Evolutionary conservation across 1,140 invertebrate genomes (phyloP), one percentile per base, ranked within the genome.

Genomic region (Penaeus indicus): DNA sequence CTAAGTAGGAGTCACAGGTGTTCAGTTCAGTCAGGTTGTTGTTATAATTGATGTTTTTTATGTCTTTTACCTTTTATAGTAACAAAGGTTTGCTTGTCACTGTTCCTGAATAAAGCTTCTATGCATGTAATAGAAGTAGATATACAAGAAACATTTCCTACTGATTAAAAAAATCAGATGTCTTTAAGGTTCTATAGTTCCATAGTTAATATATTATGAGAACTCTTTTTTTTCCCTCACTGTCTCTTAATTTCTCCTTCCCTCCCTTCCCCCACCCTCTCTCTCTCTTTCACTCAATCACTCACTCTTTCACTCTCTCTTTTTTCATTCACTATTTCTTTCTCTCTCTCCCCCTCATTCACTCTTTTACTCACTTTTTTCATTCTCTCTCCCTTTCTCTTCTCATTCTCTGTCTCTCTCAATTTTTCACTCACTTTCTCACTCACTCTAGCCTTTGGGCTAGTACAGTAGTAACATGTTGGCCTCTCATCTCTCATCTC

Each of bases 301-400:
- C 69, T 75, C 69, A 0, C 69, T 75, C 38, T 75, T n/a, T 38
- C 69, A 18, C 38, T 18, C 38, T n/a, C 19, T 75, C 69, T 75
- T n/a, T 75, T n/a, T n/a, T 75, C 69, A n/a, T n/a, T 75, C n/a
- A n/a, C 69, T 75, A 25, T 75, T n/a, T 75, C 69, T 32, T n/a
- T 75, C 69, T 72, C 69, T 11, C 69, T 72, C n/a, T 72, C n/a
- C 27, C 22, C 25, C 69, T 21, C 67, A 25, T 21, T 69, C 67
- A 25, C 67, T 69, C 25, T 69, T 21, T 21, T 21, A 69, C n/a
- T 25, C 10, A n/a, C n/a, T 69, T 69, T 0, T 69, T n/a, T 11
- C 67, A n/a, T n/a, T 42, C 4, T 42, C 38, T 42, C 38, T 42
- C 4, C 5, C 7, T 8, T 4, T 32, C 4, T 42, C 38, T 42